Percentiles rank a stretch among this genome's conserved stretches.
Evolutionary conservation across 2,797 vertebrate genomes (phyloP).

Genomic region (Sylvia borin): DNA sequence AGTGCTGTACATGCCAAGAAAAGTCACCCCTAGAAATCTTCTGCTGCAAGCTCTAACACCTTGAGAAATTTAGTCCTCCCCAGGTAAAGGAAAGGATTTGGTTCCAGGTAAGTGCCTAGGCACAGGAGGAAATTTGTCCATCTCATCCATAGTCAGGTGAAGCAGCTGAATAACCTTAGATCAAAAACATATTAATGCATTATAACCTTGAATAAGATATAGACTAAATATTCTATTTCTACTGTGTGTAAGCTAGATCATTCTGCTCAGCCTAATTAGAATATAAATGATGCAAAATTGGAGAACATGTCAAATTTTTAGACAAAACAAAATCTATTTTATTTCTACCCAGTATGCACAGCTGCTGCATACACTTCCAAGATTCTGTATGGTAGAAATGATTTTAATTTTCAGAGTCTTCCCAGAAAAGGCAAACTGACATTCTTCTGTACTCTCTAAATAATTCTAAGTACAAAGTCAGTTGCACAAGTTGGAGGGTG

Average conservation of each 20-base stretch:
- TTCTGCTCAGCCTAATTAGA: neutral
- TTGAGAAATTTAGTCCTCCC: neutral
- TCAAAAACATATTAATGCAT: neutral
- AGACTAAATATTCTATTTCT: neutral
- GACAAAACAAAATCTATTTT: neutral
- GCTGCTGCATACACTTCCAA: neutral
- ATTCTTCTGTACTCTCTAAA: neutral
- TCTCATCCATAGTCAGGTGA: neutral
- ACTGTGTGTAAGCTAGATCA: neutral
- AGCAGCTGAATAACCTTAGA: neutral
- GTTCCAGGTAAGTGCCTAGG: neutral
- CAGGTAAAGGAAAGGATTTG: neutral
- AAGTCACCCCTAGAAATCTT: neutral
- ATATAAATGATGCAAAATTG: neutral
- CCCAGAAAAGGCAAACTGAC: neutral
- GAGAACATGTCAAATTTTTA: neutral
- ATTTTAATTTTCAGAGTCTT: neutral
- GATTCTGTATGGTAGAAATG: neutral
- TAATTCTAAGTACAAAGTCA: neutral
- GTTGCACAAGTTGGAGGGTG: neutral
- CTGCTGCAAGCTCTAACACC: neutral
- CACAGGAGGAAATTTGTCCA: neutral
- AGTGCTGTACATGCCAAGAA: neutral
- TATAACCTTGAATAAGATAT: neutral
- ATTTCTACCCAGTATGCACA: neutral